Evolutionary conservation across 2,888 invertebrate genomes (phyloP).

Genomic region (Drosophila gaucha): DNA sequence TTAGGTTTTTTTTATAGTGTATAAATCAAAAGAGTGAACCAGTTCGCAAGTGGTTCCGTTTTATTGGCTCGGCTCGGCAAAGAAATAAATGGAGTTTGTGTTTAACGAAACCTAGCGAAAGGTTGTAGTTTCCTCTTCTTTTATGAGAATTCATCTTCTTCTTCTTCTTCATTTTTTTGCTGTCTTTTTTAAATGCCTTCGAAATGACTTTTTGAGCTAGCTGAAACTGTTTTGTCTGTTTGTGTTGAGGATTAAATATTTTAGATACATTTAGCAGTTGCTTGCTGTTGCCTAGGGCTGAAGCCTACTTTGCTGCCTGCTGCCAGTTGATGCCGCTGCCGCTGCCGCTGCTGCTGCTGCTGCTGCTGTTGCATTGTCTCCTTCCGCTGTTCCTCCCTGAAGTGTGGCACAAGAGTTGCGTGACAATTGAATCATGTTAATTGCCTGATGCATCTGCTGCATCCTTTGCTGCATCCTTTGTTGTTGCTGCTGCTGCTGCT

Average conservation of each 20-base stretch:
- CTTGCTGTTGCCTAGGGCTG: slow-evolving; percentile 67
- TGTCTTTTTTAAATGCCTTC: slow-evolving; percentile 51
- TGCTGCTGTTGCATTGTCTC: slow-evolving; percentile 15
- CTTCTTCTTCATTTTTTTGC: slow-evolving; percentile 3
- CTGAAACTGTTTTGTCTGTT: slow-evolving; percentile 50
- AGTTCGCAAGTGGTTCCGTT: slow-evolving; percentile 27
- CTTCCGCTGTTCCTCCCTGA: slow-evolving; percentile 54
- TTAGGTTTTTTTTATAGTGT: slow-evolving; percentile 2
- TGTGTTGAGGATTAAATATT: slow-evolving; percentile 59
- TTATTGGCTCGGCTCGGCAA: slow-evolving; percentile 40
- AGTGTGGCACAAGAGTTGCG: slow-evolving; percentile 77
- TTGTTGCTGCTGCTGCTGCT: slow-evolving; percentile 31
- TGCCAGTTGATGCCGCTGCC: slow-evolving; percentile 14
- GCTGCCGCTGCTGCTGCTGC: slow-evolving; percentile 16
- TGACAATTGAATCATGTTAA: slow-evolving; percentile 79
- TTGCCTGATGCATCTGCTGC: slow-evolving; percentile 70
- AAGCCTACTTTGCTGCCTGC: slow-evolving; percentile 40
- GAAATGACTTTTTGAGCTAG: slow-evolving; percentile 62
- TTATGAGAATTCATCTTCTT: not conserved
- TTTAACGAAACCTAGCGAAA: slow-evolving; percentile 50
- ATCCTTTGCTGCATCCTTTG: slow-evolving; percentile 49
- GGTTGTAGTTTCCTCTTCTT: slow-evolving; percentile 2
- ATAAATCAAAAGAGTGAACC: slow-evolving; percentile 15
- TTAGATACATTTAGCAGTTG: slow-evolving; percentile 70
- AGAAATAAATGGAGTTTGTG: slow-evolving; percentile 12